Base-by-base conservation (phyloP, 1,140 invertebrate species). In the Pseudoatta argentina region DNA sequence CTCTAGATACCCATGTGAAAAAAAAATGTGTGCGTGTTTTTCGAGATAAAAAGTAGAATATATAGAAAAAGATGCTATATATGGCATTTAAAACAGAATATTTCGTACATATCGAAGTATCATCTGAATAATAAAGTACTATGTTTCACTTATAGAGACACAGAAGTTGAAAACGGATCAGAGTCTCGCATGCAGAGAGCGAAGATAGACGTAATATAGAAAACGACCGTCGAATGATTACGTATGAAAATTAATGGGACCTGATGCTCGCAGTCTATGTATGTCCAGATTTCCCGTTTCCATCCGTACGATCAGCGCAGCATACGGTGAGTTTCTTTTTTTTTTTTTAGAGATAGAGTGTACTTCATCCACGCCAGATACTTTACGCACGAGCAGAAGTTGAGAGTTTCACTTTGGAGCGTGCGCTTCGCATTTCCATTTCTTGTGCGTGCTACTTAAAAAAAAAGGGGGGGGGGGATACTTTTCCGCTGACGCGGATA, bases 141-240 rank as follows among this genome's bases (percentile, higher is more conserved):
- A 72, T 79, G 51, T 59, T 87, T 61, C 75, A 89, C 72, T 90
- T 90, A 90, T 82, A 82, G 76, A 91, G 87, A 91, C 90, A 91
- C 88, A 89, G 73, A 92, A 91, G 88, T 88, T 91, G 88, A 44
- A 44, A 89, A 88, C 61, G 73, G 86, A 86, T 89, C 76, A 77
- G 77, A 86, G 64, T 89, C 6, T 91, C 86, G 86, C 93, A 94
- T 94, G 93, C 93, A 94, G 89, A 92, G 92, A 93, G 88, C 85
- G 87, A 90, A 91, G 88, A 64, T 88, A 61, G 88, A 88, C 51
- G 85, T 66, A 88, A 57, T 72, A 75, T 39, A 86, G 30, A 88
- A 82, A 86, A 86, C 61, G 85, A 66, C 27, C 86, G 87, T 27
- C 66, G 88, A 77, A 30, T 67, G 87, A 77, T 72, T 57, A 86